These are phyloP conservation scores for Corbicula japonica DNA, from an alignment of 2,888 invertebrate species.

Conservation along the genomic window DNA sequence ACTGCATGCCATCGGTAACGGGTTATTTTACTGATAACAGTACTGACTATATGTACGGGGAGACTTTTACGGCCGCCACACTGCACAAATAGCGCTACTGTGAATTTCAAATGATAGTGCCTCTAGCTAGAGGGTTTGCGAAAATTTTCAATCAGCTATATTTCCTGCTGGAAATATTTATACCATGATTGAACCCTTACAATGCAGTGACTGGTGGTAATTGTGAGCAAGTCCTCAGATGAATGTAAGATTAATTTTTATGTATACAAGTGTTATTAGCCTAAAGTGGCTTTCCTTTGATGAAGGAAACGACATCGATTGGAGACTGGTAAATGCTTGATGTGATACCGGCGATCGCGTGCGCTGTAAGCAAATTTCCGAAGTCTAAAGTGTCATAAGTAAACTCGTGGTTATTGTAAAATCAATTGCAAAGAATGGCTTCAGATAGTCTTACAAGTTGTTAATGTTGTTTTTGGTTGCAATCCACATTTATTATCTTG, in stretches of 20 bases:
- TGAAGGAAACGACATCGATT: conserved; percentile 51
- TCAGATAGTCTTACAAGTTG: conserved; percentile 3
- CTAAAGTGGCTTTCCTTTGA: conserved; percentile 46
- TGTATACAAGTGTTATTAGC: conserved; percentile 60
- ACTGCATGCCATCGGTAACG: no score
- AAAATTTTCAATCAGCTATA: no score
- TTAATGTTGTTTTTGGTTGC: conserved; percentile 1
- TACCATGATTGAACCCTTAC: no score
- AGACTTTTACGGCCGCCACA: no score
- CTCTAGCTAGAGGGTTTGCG: no score
- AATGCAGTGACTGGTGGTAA: conserved; percentile 22
- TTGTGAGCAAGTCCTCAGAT: conserved; percentile 40
- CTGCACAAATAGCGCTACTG: no score
- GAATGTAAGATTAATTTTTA: conserved; percentile 55
- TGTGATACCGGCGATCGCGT: conserved; percentile 5
- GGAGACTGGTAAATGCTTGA: conserved; percentile 8
- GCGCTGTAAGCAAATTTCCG: conserved; percentile 3
- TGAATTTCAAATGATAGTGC: no score
- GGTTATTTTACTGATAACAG: no score
- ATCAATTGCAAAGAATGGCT: conserved; percentile 10
- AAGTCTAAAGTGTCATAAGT: conserved; percentile 15
- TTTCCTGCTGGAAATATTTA: no score
- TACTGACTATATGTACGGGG: no score
- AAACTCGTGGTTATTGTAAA: conserved; percentile 6
- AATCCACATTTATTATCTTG: conserved; percentile 1